Evolutionary conservation across 23 tunicate species (phyloP).

Genomic region (Corella eumyota): DNA sequence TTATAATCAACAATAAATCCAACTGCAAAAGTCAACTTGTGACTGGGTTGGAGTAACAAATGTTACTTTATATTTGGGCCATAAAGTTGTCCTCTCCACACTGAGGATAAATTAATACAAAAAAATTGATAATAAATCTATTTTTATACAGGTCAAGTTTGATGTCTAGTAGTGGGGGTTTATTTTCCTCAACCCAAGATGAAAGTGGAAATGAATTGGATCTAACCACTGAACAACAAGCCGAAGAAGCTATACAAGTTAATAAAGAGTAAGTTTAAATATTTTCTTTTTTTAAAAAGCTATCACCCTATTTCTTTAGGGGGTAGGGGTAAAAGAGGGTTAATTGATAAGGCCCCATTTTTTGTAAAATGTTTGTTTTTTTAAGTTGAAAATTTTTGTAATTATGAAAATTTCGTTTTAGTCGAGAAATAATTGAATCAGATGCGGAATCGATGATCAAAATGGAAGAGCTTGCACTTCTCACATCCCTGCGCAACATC

Average conservation of each 20-base stretch:
- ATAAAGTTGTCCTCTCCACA: too few species aligned
- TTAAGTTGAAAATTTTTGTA: not conserved
- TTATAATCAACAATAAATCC: too few species aligned
- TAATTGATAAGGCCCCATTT: too few species aligned
- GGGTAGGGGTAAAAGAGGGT: too few species aligned
- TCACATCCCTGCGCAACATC: slow-evolving; percentile 63
- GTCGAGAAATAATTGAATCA: slow-evolving; percentile 51
- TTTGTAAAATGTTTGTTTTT: not conserved
- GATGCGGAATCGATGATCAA: slow-evolving; percentile 73
- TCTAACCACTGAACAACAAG: slow-evolving; percentile 24
- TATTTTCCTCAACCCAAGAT: slow-evolving; percentile 26
- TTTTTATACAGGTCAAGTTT: slow-evolving; percentile 56
- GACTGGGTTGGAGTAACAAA: too few species aligned
- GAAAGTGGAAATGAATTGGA: slow-evolving; percentile 35
- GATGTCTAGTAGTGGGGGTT: slow-evolving; percentile 57
- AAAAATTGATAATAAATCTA: too few species aligned
- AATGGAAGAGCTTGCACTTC: slow-evolving; percentile 80
- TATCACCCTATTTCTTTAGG: too few species aligned
- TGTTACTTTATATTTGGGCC: too few species aligned
- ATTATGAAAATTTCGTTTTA: slow-evolving; percentile 1
- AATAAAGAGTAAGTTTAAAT: slow-evolving; percentile 51
- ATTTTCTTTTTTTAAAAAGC: too few species aligned
- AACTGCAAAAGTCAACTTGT: too few species aligned
- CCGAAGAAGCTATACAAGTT: slow-evolving; percentile 43
- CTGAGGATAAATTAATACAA: too few species aligned